These are phyloP conservation scores for Pterocles gutturalis DNA, from an alignment of 2,113 vertebrate genomes.

Conservation along the genomic window DNA sequence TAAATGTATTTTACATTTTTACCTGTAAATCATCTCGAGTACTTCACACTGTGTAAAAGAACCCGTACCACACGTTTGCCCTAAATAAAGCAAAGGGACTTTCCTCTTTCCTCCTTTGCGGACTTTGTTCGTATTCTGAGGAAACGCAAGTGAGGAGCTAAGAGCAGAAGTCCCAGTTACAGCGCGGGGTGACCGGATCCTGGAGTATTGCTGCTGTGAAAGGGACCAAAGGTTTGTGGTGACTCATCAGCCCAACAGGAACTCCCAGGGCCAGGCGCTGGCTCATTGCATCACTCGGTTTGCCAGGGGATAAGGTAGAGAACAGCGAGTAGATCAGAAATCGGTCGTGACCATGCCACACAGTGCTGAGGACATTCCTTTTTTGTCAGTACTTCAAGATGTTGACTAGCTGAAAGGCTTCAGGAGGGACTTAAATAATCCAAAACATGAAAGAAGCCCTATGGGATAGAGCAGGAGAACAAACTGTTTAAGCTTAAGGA, in stretches of 20 bases:
- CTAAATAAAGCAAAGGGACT: not conserved
- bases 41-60: not conserved
- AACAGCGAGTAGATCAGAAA: not conserved
- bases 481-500: not conserved
- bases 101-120: not conserved
- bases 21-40: not conserved
- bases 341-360: not conserved
- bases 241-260: not conserved
- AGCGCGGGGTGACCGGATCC: not conserved
- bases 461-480: not conserved
- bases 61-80: accelerated
- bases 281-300: accelerated
- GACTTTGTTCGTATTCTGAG: not conserved
- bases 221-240: not conserved
- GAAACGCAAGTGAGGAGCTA: not conserved
- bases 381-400: not conserved
- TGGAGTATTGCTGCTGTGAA: not conserved
- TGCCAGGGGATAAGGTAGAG: not conserved
- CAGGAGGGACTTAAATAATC: not conserved
- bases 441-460: not conserved
- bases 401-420: not conserved
- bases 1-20: no score
- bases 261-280: not conserved
- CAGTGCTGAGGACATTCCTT: accelerated
- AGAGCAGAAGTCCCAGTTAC: not conserved